Evolutionary conservation across 2,797 vertebrate genomes (phyloP).

Genomic region (Pantherophis alleghaniensis): DNA sequence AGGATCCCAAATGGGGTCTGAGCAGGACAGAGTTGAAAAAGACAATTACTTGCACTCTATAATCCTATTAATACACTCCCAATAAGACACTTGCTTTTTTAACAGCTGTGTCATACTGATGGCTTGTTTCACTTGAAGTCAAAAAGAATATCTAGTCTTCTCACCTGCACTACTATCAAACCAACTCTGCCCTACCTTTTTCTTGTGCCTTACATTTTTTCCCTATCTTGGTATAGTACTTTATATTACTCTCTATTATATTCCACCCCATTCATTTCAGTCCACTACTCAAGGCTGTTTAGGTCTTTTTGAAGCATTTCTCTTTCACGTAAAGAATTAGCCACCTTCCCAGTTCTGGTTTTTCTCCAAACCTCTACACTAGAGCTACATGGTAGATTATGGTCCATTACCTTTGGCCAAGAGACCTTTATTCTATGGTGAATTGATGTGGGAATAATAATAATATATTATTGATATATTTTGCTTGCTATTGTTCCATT

Average conservation of each 20-base stretch:
- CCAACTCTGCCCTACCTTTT: neutral
- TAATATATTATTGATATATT: neutral
- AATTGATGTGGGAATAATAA: neutral
- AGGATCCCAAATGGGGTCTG: neutral
- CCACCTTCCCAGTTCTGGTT: neutral
- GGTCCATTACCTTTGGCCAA: neutral
- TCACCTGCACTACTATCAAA: neutral
- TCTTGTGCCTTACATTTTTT: neutral
- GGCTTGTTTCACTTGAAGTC: neutral
- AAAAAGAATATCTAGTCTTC: neutral
- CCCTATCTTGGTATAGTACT: neutral
- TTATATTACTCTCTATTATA: neutral
- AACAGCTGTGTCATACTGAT: neutral
- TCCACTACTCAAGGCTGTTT: neutral
- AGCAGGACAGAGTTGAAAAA: neutral
- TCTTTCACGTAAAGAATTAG: neutral
- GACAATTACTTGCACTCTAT: neutral
- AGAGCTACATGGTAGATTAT: neutral
- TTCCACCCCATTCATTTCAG: neutral
- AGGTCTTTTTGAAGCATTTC: neutral
- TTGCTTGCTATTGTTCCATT: neutral
- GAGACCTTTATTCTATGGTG: neutral
- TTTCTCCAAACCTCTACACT: neutral
- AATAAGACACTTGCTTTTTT: neutral
- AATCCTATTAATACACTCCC: neutral